Conservation (phyloP, 2,113 vertebrate species). For the Prietella phreatophila region DNA sequence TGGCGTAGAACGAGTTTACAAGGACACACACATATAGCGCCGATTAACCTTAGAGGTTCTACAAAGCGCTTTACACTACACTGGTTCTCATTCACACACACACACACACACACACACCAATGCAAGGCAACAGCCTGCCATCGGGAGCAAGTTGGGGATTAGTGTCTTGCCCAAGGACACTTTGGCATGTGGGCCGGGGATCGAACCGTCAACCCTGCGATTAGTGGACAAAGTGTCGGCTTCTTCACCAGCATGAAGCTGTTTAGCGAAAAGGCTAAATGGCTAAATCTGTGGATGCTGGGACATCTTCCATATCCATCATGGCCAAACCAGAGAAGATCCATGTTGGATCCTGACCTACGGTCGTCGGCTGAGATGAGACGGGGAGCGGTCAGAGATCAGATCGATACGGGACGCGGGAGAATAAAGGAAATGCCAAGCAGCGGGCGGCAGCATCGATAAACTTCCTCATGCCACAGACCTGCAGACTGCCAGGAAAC, state of each 20-base stretch:
- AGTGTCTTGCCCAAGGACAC: too few relatives aligned
- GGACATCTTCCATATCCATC: background rate
- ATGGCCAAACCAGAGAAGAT: background rate
- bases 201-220: too few relatives aligned
- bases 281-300: background rate
- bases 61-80: too few relatives aligned
- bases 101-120: too few relatives aligned
- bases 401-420: conserved; percentile 10
- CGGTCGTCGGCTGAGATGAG: background rate
- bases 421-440: conserved; percentile 23
- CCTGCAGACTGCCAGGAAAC: conserved; percentile 29
- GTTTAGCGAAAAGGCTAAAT: background rate
- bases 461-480: conserved; percentile 26
- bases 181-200: too few relatives aligned
- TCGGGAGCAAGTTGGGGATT: too few relatives aligned
- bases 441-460: conserved; percentile 20
- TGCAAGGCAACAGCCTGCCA: too few relatives aligned
- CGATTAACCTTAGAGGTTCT: too few relatives aligned
- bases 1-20: too few relatives aligned
- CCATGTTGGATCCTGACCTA: background rate
- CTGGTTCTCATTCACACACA: too few relatives aligned
- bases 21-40: too few relatives aligned
- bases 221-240: background rate
- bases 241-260: background rate
- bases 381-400: background rate